Conservation (phyloP, 2,797 vertebrate genomes). For the Propithecus deckenii region DNA sequence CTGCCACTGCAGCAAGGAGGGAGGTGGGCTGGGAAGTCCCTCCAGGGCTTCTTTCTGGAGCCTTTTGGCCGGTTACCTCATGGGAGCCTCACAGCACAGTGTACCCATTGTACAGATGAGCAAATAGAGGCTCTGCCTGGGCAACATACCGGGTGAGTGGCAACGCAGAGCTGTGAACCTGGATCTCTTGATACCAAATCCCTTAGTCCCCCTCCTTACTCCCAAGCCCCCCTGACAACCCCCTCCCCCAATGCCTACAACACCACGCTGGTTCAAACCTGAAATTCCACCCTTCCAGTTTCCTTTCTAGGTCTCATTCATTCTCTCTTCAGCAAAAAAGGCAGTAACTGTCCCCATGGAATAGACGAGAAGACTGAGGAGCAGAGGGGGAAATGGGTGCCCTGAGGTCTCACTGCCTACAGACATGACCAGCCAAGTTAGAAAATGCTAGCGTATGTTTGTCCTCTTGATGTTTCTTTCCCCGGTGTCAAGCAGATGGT, state of each 20-base stretch:
- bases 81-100: background rate
- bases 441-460: background rate
- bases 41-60: background rate
- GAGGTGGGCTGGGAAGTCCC: background rate
- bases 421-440: accelerated
- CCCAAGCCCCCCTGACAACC: accelerated
- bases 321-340: background rate
- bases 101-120: background rate
- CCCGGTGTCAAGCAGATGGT: background rate
- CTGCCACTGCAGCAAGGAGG: background rate
- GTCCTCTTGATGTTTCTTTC: background rate
- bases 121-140: background rate
- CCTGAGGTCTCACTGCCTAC: background rate
- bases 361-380: background rate
- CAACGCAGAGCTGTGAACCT: background rate
- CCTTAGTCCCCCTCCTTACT: background rate
- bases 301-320: background rate
- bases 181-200: background rate
- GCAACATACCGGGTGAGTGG: too few relatives aligned
- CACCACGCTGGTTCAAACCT: background rate
- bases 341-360: background rate
- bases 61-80: background rate
- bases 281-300: background rate
- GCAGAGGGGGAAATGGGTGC: background rate
- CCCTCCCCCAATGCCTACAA: background rate